These are phyloP conservation scores for Ptychodera flava DNA, from an alignment of 35 echinoderm and acorn worm species.

Conservation along the genomic window DNA sequence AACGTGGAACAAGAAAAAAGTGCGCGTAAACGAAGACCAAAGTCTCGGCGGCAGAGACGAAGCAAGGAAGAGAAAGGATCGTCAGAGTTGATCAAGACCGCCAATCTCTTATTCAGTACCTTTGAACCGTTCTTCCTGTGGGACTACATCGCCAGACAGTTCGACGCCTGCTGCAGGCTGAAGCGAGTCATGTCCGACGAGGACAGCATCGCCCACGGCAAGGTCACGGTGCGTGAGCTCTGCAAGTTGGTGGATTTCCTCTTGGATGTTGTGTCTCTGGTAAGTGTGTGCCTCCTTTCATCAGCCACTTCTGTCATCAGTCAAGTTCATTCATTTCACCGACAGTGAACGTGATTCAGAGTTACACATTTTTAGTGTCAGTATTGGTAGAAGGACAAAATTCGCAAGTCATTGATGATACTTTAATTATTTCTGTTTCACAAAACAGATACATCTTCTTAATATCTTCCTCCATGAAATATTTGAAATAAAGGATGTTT, in stretches of 20 bases:
- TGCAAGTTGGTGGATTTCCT: constrained; percentile 91
- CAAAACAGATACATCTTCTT: no score
- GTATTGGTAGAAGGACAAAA: no score
- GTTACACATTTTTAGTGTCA: no score
- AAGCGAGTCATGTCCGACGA: constrained; percentile 3
- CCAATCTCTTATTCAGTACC: constrained; percentile 81
- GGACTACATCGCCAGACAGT: constrained; percentile 86
- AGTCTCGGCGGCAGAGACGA: constrained; percentile 2
- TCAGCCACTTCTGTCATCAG: no score
- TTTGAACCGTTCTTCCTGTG: constrained; percentile 97
- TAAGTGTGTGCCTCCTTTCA: constrained; percentile 32
- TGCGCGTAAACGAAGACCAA: neutral
- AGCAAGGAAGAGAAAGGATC: constrained; percentile 25
- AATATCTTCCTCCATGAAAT: no score
- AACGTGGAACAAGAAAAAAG: neutral
- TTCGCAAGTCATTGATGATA: no score
- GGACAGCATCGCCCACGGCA: neutral
- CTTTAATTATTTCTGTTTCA: no score
- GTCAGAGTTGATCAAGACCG: constrained; percentile 86
- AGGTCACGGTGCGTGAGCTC: constrained; percentile 65
- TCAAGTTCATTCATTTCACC: no score
- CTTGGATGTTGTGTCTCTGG: constrained; percentile 85
- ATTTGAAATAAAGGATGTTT: no score
- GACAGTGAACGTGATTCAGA: no score
- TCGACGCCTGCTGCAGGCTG: constrained; percentile 83